Evolutionary conservation across 2,113 vertebrate species (phyloP).

Genomic region (Nanorana parkeri): DNA sequence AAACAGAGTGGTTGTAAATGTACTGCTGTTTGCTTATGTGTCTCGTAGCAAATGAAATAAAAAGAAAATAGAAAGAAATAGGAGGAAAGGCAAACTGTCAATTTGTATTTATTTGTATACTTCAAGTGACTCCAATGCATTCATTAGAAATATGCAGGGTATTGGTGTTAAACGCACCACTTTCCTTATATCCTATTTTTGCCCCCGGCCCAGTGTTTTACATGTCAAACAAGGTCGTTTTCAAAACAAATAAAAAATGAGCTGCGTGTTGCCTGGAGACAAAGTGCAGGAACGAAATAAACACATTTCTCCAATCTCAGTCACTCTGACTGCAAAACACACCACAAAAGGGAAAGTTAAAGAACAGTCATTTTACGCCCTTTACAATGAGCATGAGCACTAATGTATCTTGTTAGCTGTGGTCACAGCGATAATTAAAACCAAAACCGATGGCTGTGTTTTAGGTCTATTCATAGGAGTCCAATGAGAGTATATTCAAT

Average conservation of each 20-base stretch:
- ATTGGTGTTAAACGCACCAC: constrained; percentile 35
- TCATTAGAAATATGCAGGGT: constrained; percentile 11
- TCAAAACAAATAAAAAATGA: constrained; percentile 55
- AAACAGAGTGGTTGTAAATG: background rate
- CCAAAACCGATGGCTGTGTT: background rate
- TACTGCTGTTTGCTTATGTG: background rate
- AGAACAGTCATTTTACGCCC: constrained; percentile 11
- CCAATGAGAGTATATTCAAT: background rate
- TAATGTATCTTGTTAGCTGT: constrained; percentile 2
- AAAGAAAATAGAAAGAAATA: constrained; percentile 11
- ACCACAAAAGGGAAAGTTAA: constrained; percentile 23
- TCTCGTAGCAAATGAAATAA: background rate
- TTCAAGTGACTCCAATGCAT: background rate
- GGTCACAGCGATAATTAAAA: background rate
- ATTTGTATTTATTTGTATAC: background rate
- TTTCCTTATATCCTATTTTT: constrained; percentile 14
- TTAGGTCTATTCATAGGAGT: background rate
- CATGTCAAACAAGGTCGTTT: constrained; percentile 51
- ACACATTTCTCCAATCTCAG: constrained; percentile 50
- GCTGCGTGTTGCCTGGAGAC: constrained; percentile 52
- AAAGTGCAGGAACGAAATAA: constrained; percentile 46
- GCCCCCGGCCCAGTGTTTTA: constrained; percentile 28
- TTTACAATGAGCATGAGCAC: background rate
- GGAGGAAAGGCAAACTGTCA: background rate
- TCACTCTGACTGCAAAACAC: constrained; percentile 34